Evolutionary conservation across 2,113 vertebrate genomes (phyloP).

Genomic region (Chionomys nivalis): DNA sequence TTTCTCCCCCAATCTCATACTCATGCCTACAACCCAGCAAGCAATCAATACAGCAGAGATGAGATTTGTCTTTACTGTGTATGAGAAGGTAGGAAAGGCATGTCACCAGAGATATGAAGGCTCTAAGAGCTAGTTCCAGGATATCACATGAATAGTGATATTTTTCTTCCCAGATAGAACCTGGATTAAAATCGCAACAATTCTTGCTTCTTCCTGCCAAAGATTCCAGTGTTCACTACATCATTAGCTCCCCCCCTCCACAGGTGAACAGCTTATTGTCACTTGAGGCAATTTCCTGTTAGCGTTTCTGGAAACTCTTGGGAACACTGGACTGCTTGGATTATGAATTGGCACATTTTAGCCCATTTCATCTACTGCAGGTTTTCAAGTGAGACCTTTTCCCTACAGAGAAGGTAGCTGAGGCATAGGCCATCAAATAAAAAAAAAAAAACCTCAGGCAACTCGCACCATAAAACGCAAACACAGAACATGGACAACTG

Average conservation of each 20-base stretch:
- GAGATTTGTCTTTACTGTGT: not conserved
- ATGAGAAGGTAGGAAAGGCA: not conserved
- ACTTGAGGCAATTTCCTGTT: not conserved
- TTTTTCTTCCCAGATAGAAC: not conserved
- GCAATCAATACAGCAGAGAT: not conserved
- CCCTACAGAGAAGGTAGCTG: not conserved
- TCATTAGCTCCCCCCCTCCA: not conserved
- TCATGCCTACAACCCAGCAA: slow-evolving; percentile 28
- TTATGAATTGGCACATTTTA: not conserved
- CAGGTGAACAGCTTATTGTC: slow-evolving; percentile 22
- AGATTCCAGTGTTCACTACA: not conserved
- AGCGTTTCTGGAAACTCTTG: slow-evolving; percentile 7
- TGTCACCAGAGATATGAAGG: not conserved
- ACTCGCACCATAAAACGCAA: not conserved
- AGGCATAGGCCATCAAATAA: slow-evolving; percentile 25
- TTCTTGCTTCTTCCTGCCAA: not conserved
- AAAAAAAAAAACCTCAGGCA: not conserved
- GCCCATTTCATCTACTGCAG: not conserved
- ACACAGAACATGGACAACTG: not conserved
- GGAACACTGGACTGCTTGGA: not conserved
- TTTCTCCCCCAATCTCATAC: not conserved
- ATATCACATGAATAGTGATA: not conserved
- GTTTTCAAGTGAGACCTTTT: slow-evolving; percentile 1
- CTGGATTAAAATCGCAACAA: not conserved
- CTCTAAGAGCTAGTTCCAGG: not conserved